A percentile compares a stretch with the other conserved stretches of the same genome.
These are phyloP conservation scores for Ophioninae sp. DNA, from an alignment of 2,888 invertebrate genomes.

Conservation along the genomic window DNA sequence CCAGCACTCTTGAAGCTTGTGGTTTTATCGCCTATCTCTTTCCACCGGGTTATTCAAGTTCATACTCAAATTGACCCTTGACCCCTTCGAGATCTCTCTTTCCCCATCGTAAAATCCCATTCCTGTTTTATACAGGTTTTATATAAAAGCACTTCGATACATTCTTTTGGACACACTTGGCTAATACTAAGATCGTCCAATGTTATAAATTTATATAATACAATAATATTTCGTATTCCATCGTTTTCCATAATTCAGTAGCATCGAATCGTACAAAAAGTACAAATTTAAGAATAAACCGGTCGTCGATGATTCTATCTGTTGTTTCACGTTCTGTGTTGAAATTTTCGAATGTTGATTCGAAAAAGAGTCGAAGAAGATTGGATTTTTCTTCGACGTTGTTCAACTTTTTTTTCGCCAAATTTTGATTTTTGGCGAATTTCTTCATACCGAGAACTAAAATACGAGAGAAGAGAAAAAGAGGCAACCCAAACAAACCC, in stretches of 20 bases:
- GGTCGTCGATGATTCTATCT: no score
- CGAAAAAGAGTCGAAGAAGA: no score
- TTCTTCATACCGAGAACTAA: neutral
- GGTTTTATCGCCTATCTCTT: conserved; percentile 44
- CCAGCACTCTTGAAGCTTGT: conserved; percentile 27
- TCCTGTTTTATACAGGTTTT: neutral
- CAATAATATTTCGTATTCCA: no score
- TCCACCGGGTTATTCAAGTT: conserved; percentile 18
- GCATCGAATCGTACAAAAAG: no score
- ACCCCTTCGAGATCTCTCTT: conserved; percentile 14
- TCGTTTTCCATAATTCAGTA: no score
- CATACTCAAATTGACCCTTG: conserved; percentile 46
- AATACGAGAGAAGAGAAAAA: no score
- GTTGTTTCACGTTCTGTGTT: no score
- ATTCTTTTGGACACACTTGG: neutral
- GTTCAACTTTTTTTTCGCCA: conserved; percentile 7
- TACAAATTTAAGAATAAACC: no score
- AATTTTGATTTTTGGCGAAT: neutral
- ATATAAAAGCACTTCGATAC: neutral
- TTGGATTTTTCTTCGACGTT: neutral
- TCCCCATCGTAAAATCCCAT: neutral
- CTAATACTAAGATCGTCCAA: no score
- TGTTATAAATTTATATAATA: no score
- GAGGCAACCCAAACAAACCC: no score
- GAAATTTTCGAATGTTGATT: no score